Evolutionary conservation across 2,113 vertebrate species (phyloP).

Genomic region (Pachycephala philippinensis): DNA sequence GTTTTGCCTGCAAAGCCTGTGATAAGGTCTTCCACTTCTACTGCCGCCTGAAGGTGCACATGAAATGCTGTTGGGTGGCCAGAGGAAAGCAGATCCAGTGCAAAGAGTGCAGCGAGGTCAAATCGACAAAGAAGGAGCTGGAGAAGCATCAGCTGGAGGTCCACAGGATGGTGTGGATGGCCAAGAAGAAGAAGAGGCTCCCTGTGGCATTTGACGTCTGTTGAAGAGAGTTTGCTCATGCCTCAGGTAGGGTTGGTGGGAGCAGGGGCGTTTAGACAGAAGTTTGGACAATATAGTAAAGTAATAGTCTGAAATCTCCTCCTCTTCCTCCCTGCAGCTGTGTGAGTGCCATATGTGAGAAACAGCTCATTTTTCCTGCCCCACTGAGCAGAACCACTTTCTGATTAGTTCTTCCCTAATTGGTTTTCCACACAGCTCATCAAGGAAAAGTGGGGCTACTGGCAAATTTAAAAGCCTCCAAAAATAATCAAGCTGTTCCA

Average conservation of each 20-base stretch:
- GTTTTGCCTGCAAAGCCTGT: slow-evolving; percentile 79
- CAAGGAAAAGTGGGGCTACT: not conserved
- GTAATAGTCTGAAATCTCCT: not conserved
- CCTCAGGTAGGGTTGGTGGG: slow-evolving; percentile 73
- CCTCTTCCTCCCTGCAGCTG: not conserved
- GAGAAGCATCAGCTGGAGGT: slow-evolving; percentile 74
- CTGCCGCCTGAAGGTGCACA: slow-evolving; percentile 80
- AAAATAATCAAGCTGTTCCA: not conserved
- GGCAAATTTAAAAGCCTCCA: not conserved
- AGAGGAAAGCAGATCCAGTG: slow-evolving; percentile 71
- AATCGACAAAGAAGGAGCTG: slow-evolving; percentile 67
- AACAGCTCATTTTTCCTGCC: not conserved
- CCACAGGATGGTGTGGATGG: not conserved
- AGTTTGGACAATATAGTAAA: not conserved
- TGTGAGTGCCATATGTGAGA: not conserved
- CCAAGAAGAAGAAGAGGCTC: slow-evolving; percentile 70
- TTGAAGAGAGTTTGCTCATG: slow-evolving; percentile 82
- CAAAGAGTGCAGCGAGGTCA: slow-evolving; percentile 63
- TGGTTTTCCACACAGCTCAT: slow-evolving; percentile 29
- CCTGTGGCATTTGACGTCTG: slow-evolving; percentile 80
- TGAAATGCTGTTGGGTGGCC: slow-evolving; percentile 76
- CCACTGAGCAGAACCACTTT: not conserved
- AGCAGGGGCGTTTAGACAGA: not conserved
- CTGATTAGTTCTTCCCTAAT: slow-evolving; percentile 25
- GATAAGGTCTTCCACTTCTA: slow-evolving; percentile 82